Base-by-base conservation (phyloP, 2,888 invertebrate genomes). In the Galeruca laticollis region DNA sequence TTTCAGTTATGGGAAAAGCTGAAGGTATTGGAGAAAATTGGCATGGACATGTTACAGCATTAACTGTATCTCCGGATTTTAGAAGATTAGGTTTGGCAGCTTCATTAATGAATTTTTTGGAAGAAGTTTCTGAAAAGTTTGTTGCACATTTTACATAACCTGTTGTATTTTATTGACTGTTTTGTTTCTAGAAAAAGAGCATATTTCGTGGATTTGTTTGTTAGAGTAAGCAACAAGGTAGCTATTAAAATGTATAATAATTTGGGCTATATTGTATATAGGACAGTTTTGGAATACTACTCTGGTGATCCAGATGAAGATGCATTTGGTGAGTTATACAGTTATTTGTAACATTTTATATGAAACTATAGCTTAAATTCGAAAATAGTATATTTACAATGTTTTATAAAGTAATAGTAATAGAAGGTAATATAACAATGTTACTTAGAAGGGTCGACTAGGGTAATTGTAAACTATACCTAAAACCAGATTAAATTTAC, bases 11-110 rank as follows among this genome's bases (percentile, higher is more conserved):
- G 98, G 99, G 99, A 43, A 99, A 99, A 87, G 95, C 98, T 0
- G 99, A 99, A 87, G 99, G 99, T 0, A 91, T 91, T 77, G 93
- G 94, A 61, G 97, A 98, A 78, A 94, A 97, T 82, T 99, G 98
- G 98, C 99, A 99, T 88, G 99, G 99, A 0, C 99, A 99, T 87
- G 99, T 99, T 10, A 99, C 99, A 52, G 99, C 99, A 1, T 87
- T 99, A 43, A 98, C 98, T 6, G 98, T 99, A 1, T 95, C 98
- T 4, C 97, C 98, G 1, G 95, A 96, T 82, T 99, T 94, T 82
- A 89, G 99, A 80, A 89, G 99, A 76, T 86, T 98, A 11, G 98
- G 98, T 1, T 87, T 99, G 63, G 99, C 98, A 47, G 96, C 94
- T 5, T 93, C 93, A 63, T 88, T 99, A 56, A 99, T 99, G 97